Conservation (phyloP, 1,140 invertebrate genomes). For the Rhagoletis zephyria region DNA sequence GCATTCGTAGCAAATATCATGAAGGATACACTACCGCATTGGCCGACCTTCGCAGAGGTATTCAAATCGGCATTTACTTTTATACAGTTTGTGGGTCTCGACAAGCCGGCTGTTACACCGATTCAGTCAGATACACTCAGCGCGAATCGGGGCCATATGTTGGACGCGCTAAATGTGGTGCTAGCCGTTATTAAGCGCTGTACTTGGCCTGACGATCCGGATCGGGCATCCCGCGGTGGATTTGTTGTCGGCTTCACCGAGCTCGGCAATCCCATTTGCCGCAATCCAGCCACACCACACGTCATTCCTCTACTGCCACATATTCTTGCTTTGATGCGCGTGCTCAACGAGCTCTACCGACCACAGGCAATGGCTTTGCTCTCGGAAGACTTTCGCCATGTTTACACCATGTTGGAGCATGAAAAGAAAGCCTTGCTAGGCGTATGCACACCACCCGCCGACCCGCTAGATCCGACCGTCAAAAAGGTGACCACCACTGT, state of each 20-base stretch:
- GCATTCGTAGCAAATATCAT: slow-evolving; percentile 87
- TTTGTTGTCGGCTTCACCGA: slow-evolving; percentile 85
- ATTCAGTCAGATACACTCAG: slow-evolving; percentile 72
- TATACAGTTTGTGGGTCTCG: slow-evolving; percentile 84
- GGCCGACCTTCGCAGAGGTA: slow-evolving; percentile 78
- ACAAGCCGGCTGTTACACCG: slow-evolving; percentile 77
- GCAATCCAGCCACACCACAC: slow-evolving; percentile 88
- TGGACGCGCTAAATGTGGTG: slow-evolving; percentile 82
- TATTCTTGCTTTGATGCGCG: slow-evolving; percentile 82
- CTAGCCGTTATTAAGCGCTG: slow-evolving; percentile 89
- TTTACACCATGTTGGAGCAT: slow-evolving; percentile 81
- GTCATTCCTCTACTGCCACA: slow-evolving; percentile 85
- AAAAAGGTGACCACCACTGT: slow-evolving; percentile 76
- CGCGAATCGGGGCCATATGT: slow-evolving; percentile 75
- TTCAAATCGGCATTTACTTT: slow-evolving; percentile 80
- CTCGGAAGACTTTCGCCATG: slow-evolving; percentile 80
- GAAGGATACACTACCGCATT: slow-evolving; percentile 77
- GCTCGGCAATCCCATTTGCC: slow-evolving; percentile 83
- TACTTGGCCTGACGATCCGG: slow-evolving; percentile 86
- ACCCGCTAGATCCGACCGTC: slow-evolving; percentile 73
- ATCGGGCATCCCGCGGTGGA: slow-evolving; percentile 84
- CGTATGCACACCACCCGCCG: slow-evolving; percentile 73
- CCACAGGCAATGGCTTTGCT: slow-evolving; percentile 78
- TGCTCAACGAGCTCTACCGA: slow-evolving; percentile 86
- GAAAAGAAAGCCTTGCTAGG: slow-evolving; percentile 82